Evolutionary conservation across 2,113 vertebrate species (phyloP).

Genomic region (Rhinogobius similis): DNA sequence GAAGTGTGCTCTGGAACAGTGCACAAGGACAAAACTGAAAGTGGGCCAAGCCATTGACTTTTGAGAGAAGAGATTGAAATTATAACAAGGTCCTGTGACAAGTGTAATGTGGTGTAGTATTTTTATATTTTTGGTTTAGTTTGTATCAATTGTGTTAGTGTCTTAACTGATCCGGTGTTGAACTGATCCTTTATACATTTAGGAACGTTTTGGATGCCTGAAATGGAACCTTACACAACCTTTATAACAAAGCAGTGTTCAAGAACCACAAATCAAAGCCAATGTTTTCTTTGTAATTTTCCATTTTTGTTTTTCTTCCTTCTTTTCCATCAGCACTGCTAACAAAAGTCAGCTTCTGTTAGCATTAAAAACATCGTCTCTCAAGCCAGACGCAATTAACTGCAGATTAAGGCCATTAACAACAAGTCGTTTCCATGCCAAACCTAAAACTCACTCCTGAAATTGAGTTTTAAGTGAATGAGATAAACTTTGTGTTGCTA

Average conservation of each 20-base stretch:
- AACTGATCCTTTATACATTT: not conserved
- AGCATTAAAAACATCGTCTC: constrained; percentile 4
- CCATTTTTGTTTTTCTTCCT: not conserved
- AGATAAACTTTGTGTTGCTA: constrained; percentile 1
- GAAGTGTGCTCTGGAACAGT: constrained; percentile 14
- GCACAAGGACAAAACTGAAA: constrained; percentile 45
- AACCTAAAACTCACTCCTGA: not conserved
- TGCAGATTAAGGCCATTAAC: not conserved
- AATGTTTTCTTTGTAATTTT: not conserved
- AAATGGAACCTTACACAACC: not conserved
- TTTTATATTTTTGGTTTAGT: not conserved
- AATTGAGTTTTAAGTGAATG: not conserved
- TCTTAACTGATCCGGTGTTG: not conserved
- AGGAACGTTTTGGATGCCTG: not conserved
- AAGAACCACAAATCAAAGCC: not conserved
- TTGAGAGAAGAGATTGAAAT: constrained; percentile 3
- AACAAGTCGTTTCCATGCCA: not conserved
- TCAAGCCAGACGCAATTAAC: constrained; percentile 1
- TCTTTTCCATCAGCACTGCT: not conserved
- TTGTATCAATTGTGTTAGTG: not conserved
- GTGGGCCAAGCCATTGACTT: constrained; percentile 1
- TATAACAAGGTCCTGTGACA: not conserved
- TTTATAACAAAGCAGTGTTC: not conserved
- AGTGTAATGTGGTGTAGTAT: not conserved
- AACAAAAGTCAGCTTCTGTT: not conserved